Percentiles rank a stretch among this genome's conserved stretches.
Evolutionary conservation across 2,888 invertebrate genomes (phyloP).

Genomic region (Ptilodon capucinus): DNA sequence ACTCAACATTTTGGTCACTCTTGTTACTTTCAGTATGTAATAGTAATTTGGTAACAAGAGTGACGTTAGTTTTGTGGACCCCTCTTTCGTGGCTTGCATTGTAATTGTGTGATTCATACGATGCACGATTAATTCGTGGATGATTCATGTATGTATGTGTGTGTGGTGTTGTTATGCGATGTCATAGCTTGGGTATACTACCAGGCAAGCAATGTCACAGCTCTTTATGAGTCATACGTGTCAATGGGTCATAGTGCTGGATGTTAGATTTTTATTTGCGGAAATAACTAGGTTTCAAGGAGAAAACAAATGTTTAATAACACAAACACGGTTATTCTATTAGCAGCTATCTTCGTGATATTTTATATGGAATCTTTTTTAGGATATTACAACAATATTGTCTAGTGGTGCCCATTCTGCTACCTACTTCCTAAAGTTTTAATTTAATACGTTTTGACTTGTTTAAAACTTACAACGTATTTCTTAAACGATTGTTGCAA

Average conservation of each 20-base stretch:
- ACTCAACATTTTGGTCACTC: no score
- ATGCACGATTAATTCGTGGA: conserved; percentile 43
- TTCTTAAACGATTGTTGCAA: no score
- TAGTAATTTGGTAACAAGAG: conserved; percentile 32
- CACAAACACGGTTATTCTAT: no score
- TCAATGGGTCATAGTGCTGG: background rate
- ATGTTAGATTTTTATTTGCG: background rate
- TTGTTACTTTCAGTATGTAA: background rate
- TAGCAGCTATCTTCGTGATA: no score
- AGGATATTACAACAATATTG: no score
- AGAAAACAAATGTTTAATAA: no score
- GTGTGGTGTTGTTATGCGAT: conserved; percentile 21
- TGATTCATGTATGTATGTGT: conserved; percentile 55
- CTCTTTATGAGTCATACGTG: background rate
- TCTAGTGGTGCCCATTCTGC: no score
- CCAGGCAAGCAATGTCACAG: background rate
- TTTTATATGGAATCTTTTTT: no score
- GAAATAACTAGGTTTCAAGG: background rate
- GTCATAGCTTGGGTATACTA: conserved; percentile 1
- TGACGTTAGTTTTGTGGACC: conserved; percentile 42
- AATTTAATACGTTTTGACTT: no score
- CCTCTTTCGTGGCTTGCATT: conserved; percentile 57
- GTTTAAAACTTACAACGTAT: no score
- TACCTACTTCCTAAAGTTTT: no score
- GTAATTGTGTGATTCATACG: conserved; percentile 60